Evolutionary conservation across 2,888 invertebrate species (phyloP).

Genomic region (Rotaria macrura): DNA sequence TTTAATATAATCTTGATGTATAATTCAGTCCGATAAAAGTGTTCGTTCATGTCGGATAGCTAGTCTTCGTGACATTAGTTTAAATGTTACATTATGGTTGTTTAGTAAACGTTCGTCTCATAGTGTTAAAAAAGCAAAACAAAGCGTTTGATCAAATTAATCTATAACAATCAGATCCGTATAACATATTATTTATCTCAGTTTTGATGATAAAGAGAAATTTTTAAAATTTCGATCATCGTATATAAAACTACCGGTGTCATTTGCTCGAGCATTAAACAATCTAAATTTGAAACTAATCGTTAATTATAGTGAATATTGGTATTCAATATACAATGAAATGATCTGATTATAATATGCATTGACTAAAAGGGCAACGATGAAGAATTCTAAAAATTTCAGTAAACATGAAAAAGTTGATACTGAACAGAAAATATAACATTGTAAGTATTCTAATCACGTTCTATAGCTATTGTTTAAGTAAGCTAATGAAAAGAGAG

Average conservation of each 20-base stretch:
- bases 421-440: not conserved
- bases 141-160: not conserved
- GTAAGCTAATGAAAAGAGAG: not conserved
- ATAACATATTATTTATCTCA: not conserved
- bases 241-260: too few species aligned
- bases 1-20: not conserved
- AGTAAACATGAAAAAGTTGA: not conserved
- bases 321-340: not conserved
- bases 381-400: not conserved
- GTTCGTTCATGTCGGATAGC: not conserved
- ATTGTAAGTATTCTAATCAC: not conserved
- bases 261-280: not conserved
- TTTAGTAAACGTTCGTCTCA: not conserved
- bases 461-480: not conserved
- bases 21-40: not conserved
- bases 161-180: not conserved
- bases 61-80: not conserved
- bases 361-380: not conserved
- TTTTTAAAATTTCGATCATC: too few species aligned
- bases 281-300: not conserved
- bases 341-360: not conserved
- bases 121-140: not conserved
- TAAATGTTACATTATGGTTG: not conserved
- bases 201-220: not conserved
- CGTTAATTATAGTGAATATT: not conserved